Evolutionary conservation across 1,140 invertebrate genomes (phyloP), one percentile per base, ranked within the genome.

Genomic region (Drosophila malerkotliana): DNA sequence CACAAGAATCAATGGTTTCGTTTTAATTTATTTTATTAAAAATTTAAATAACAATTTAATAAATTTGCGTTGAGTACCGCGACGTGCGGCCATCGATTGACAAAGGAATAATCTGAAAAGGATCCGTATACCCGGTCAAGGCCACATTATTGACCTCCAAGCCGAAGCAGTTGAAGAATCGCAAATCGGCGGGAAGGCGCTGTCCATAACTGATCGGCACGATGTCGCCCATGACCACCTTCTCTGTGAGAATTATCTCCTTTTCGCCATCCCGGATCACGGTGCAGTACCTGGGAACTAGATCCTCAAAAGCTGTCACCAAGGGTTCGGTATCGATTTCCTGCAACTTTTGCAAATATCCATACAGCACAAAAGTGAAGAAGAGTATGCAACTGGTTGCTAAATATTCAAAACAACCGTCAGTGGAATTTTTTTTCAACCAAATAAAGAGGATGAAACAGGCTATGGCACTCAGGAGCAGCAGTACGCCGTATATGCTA

Each of bases 221-320:
- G 1, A 87, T 37, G 24, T 87, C 82, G 0, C 82, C 82, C 1
- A 76, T 1, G 0, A 87, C 82, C 14, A 87, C 18, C 7, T 72
- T 45, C 21, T 59, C 37, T 0, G 55, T n/a, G 12, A 52, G 45
- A 2, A 87, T 72, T 0, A 87, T 47, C 15, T 57, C 21, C 53
- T 78, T 82, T 0, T 18, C 39, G 0, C 75, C 60, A 15, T 79
- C 75, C 1, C 82, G 34, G 0, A 76, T n/a, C 0, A 87, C 82
- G 6, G 82, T 87, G n/a, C 82, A 87, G n/a, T 71, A 82, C 66
- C 52, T 62, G 24, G 82, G 81, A 68, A 63, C 66, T 0, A 84
- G 10, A 0, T 66, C 53, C 7, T 41, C 32, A 7, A 85, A 77
- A 0, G 81, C 57, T 8, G 5, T 2, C 0, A 30, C 21, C 5